Conservation (phyloP, 2,113 vertebrate species). For the Psophia crepitans region DNA sequence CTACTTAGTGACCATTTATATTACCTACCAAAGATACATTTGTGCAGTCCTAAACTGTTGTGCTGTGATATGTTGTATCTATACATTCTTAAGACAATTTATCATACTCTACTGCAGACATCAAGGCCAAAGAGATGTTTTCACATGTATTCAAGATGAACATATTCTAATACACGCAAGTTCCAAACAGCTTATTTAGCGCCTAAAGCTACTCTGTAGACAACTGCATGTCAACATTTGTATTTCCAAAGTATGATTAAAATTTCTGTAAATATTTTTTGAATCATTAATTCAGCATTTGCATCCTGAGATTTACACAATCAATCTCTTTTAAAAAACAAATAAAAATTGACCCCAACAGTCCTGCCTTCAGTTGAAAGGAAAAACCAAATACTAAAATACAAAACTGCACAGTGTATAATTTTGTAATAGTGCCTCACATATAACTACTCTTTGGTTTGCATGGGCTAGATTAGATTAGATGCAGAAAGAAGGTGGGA, state of each 20-base stretch:
- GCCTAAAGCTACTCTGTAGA: not conserved
- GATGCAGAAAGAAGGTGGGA: not conserved
- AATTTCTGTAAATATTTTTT: not conserved
- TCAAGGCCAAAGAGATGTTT: not conserved
- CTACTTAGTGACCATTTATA: not conserved
- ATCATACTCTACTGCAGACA: not conserved
- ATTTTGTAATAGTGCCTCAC: not conserved
- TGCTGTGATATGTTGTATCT: not conserved
- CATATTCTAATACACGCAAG: not conserved
- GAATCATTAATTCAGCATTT: not conserved
- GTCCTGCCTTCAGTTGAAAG: not conserved
- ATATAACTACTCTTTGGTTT: not conserved
- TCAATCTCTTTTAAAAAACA: not conserved
- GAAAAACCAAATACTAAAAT: not conserved
- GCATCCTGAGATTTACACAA: not conserved
- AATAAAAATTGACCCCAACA: not conserved
- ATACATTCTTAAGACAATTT: not conserved
- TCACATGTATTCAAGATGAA: not conserved
- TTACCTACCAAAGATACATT: not conserved
- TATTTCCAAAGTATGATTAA: not conserved
- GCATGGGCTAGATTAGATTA: not conserved
- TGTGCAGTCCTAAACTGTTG: not conserved
- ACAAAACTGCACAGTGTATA: not conserved
- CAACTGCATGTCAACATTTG: not conserved
- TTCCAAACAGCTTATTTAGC: accelerated